Conservation (phyloP, 2,113 vertebrate species). For the Haemorhous mexicanus region DNA sequence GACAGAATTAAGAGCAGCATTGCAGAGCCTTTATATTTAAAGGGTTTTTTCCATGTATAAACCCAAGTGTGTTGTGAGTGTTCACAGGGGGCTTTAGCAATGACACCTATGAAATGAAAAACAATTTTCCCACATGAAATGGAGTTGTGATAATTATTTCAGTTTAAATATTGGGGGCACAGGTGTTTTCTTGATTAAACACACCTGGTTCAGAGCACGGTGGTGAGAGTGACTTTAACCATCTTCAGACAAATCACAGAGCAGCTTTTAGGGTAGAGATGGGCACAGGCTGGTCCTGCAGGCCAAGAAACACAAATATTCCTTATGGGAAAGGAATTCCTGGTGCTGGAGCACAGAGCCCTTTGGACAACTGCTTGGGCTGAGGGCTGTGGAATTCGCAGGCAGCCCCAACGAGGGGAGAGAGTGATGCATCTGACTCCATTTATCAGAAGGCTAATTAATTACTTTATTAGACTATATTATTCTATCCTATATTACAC, state of each 20-base stretch:
- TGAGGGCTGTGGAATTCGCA: neutral
- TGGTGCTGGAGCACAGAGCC: neutral
- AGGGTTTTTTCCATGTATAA: neutral
- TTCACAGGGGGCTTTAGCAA: neutral
- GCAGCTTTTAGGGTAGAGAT: neutral
- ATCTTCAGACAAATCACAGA: neutral
- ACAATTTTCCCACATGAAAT: neutral
- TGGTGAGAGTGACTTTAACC: neutral
- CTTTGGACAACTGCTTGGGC: neutral
- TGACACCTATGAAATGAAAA: neutral
- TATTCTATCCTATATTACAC: no score
- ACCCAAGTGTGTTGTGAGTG: neutral
- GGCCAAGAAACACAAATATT: neutral
- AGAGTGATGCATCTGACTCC: no score
- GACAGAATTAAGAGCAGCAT: neutral
- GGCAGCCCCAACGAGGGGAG: no score
- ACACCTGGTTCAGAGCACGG: neutral
- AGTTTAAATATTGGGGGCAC: neutral
- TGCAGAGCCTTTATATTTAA: constrained; percentile 40
- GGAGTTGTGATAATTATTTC: neutral
- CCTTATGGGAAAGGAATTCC: neutral
- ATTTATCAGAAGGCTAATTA: no score
- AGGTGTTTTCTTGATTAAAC: neutral
- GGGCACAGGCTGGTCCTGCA: neutral
- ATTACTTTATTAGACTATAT: no score